These are phyloP conservation scores for Choreutis nemorana DNA, from an alignment of 2,888 invertebrate species.

Conservation along the genomic window DNA sequence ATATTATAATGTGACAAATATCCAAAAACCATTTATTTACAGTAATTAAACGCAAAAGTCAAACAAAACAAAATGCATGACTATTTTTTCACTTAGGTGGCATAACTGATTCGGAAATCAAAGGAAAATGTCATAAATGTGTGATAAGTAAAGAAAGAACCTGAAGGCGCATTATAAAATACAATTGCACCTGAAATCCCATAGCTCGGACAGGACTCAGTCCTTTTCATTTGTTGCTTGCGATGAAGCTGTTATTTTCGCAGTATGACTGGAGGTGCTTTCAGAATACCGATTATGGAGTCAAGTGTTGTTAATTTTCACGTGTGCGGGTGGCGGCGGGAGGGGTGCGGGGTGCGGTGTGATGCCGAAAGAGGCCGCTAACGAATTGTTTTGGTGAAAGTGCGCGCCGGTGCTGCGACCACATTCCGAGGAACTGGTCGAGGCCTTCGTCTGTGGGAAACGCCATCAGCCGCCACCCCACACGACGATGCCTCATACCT, in stretches of 20 bases:
- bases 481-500: conserved; percentile 44
- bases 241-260: too few species aligned
- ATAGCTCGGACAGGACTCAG: too few species aligned
- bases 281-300: conserved; percentile 42
- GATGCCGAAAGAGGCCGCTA: conserved; percentile 63
- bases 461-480: conserved; percentile 56
- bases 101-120: not conserved
- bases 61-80: not conserved
- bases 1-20: too few species aligned
- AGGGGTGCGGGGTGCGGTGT: conserved; percentile 47
- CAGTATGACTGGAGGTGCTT: too few species aligned
- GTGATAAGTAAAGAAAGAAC: conserved; percentile 5
- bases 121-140: not conserved
- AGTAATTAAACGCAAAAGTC: too few species aligned
- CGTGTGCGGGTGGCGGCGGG: conserved; percentile 40
- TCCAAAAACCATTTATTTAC: too few species aligned
- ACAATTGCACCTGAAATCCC: too few species aligned
- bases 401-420: conserved; percentile 63
- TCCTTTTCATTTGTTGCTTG: too few species aligned
- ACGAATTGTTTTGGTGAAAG: conserved; percentile 68
- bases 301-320: conserved; percentile 55
- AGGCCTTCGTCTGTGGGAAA: conserved; percentile 65
- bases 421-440: conserved; percentile 65
- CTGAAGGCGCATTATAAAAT: too few species aligned
- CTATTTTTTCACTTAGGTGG: not conserved